A percentile compares a stretch with the other conserved stretches of the same genome.
These are phyloP conservation scores for Rotaria socialis DNA, from an alignment of 2,888 invertebrate species.

Conservation along the genomic window DNA sequence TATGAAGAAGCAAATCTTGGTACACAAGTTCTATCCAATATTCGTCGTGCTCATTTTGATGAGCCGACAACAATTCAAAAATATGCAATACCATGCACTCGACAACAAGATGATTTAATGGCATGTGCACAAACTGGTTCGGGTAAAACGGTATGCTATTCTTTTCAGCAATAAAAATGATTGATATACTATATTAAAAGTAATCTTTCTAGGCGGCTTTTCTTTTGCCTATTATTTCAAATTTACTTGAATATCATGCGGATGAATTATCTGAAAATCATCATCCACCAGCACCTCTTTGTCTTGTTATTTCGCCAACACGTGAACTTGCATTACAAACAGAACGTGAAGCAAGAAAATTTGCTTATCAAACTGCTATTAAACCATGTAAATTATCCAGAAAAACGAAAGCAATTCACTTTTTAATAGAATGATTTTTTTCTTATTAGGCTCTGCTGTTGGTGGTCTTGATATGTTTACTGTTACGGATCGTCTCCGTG, in stretches of 20 bases:
- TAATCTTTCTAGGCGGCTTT: constrained; percentile 43
- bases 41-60: constrained; percentile 39
- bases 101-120: constrained; percentile 40
- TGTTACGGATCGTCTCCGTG: constrained; percentile 21
- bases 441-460: neutral
- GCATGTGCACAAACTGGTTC: constrained; percentile 28
- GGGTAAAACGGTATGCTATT: constrained; percentile 13
- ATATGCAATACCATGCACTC: constrained; percentile 40
- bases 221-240: constrained; percentile 42
- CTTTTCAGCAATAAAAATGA: too few relatives aligned
- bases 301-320: constrained; percentile 43
- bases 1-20: constrained; percentile 41
- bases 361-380: constrained; percentile 38
- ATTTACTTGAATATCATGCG: constrained; percentile 39
- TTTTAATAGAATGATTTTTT: neutral
- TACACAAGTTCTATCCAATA: constrained; percentile 42
- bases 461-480: constrained; percentile 35
- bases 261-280: constrained; percentile 27
- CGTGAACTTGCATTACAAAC: constrained; percentile 46
- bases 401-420: neutral
- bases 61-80: constrained; percentile 44
- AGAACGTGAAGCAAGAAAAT: constrained; percentile 42
- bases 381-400: neutral
- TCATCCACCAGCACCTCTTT: constrained; percentile 40
- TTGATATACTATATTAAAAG: neutral